Evolutionary conservation across 1,140 invertebrate species (phyloP).

Genomic region (Frieseomelitta varia): DNA sequence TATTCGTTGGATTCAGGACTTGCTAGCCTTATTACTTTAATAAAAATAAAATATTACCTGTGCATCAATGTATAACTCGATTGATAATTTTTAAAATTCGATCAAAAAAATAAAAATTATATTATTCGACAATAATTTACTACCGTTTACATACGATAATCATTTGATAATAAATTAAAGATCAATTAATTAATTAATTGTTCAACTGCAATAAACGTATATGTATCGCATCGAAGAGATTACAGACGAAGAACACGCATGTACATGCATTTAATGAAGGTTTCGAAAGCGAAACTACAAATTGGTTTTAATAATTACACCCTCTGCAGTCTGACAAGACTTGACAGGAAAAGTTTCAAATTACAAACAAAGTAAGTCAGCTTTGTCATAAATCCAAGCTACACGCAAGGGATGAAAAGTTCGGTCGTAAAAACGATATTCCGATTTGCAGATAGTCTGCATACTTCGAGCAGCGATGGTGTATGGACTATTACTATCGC

Average conservation of each 20-base stretch:
- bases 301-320: too few species aligned
- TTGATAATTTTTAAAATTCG: too few species aligned
- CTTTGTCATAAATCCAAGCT: background rate
- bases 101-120: too few species aligned
- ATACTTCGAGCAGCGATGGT: background rate
- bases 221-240: background rate
- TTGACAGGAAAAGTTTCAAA: background rate
- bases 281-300: background rate
- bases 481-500: background rate
- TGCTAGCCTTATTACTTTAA: too few species aligned
- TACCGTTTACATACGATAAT: too few species aligned
- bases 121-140: too few species aligned
- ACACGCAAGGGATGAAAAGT: background rate
- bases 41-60: too few species aligned
- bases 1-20: background rate
- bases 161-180: too few species aligned
- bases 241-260: background rate
- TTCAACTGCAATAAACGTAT: too few species aligned
- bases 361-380: background rate
- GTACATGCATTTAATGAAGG: background rate
- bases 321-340: background rate
- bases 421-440: background rate
- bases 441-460: background rate
- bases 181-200: too few species aligned
- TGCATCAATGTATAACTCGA: too few species aligned